Base-by-base conservation (phyloP, 1,140 invertebrate species). In the Dufourea novaeangliae region DNA sequence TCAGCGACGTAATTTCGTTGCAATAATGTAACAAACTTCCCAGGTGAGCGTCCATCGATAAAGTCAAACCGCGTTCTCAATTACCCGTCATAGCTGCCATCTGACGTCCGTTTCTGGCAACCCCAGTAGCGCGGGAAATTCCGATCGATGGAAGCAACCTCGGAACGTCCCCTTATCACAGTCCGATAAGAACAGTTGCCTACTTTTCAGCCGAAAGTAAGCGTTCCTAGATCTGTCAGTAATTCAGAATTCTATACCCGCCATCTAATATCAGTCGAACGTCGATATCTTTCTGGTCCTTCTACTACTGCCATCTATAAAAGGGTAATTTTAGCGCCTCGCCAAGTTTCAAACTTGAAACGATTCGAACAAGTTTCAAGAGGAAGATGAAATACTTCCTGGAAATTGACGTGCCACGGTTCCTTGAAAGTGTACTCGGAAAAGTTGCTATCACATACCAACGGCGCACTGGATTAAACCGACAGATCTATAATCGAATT, bases 401-500 rank as follows among this genome's bases (percentile, higher is more conserved):
- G 34, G 34, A 37, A 37, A 37, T 37, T 37, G 34, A n/a, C n/a
- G n/a, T n/a, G n/a, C n/a, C n/a, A n/a, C 41, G 41, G 17, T 44
- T 44, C 41, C 3, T 37, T 37, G 34, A 14, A 44, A 14, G 11
- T 11, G 22, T 27, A 1, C 22, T 25, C 12, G 14, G 1, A 14
- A 59, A 68, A 25, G n/a, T 3, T n/a, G 44, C 17, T 73, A 73
- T 54, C 34, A n/a, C 37, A n/a, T 37, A n/a, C 12, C 12, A 17
- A 3, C 29, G 11, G 3, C n/a, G n/a, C 59, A 17, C 57, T 29
- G 27, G 27, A 76, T 69, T 27, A 69, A 69, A 1, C 73, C 17
- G 50, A 46, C 54, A 68, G 64, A 76, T 76, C 46, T 37, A 37
- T 68, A 75, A 68, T 68, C 64, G 41, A 54, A 14, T 76, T 61